Conservation (phyloP, 2,113 vertebrate genomes). For the Porphyrio hochstetteri region DNA sequence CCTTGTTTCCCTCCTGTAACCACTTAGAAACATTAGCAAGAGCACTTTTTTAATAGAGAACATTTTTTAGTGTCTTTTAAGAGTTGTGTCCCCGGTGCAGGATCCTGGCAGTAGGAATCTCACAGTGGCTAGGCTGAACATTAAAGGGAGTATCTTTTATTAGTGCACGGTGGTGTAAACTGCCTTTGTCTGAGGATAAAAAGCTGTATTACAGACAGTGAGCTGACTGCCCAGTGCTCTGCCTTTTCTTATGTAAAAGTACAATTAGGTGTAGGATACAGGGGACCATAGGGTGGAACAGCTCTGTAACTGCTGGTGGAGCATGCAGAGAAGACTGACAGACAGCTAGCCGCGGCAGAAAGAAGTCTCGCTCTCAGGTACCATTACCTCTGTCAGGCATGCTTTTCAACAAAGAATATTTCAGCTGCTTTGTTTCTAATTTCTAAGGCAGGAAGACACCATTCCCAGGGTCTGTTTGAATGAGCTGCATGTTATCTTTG, state of each 20-base stretch:
- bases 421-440: not conserved
- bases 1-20: not conserved
- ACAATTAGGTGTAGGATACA: not conserved
- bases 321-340: not conserved
- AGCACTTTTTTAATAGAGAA: not conserved
- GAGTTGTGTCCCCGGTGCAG: not conserved
- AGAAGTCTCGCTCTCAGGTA: not conserved
- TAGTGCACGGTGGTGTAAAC: not conserved
- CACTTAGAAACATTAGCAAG: not conserved
- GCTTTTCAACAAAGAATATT: not conserved
- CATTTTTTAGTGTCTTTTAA: not conserved
- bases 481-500: not conserved
- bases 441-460: not conserved
- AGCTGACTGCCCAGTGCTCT: not conserved
- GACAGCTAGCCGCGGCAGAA: not conserved
- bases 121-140: not conserved
- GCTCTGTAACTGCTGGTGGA: not conserved
- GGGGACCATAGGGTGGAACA: not conserved
- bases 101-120: not conserved
- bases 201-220: not conserved
- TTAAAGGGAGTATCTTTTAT: not conserved
- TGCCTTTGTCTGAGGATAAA: not conserved
- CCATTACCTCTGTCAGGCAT: not conserved
- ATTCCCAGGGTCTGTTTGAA: not conserved
- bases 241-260: not conserved